Percentiles rank a stretch among this genome's conserved stretches.
phyloP scores from a whole-genome alignment of 2,797 vertebrate species.

The Gobionotothen gibberifrons region DNA sequence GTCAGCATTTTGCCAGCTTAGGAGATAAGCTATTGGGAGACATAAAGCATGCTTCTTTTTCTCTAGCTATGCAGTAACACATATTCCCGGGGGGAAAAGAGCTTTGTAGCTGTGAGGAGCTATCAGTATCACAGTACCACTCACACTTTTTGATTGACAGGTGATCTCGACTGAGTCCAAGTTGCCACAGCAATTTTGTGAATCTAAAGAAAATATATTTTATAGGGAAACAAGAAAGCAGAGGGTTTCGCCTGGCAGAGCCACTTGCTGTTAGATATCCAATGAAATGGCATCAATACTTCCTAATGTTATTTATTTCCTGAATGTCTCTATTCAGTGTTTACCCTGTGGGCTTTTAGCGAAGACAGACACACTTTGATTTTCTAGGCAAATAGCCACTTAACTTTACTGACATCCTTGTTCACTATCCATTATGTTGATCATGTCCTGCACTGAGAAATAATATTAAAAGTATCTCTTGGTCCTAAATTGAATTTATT shows the following conservation, averaged over 20 bases:
- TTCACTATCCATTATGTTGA: neutral
- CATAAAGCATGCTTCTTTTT: conserved; percentile 3
- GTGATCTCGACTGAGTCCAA: conserved; percentile 12
- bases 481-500: neutral
- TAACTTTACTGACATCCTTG: neutral
- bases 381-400: neutral
- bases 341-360: neutral
- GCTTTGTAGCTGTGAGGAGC: conserved; percentile 15
- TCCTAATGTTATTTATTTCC: neutral
- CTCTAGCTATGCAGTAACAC: neutral
- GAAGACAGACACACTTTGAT: neutral
- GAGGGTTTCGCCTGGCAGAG: neutral
- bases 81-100: conserved; percentile 8
- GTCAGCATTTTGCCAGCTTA: conserved; percentile 6
- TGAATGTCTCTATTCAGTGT: neutral
- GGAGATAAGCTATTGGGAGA: neutral
- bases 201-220: conserved; percentile 23
- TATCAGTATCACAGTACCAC: conserved; percentile 9
- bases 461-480: neutral
- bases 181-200: conserved; percentile 32
- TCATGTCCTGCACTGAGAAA: neutral
- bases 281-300: neutral
- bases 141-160: conserved; percentile 33
- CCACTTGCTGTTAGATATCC: neutral
- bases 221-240: neutral